Base-by-base conservation (phyloP, 2,888 invertebrate genomes). In the Folsomia candida region DNA sequence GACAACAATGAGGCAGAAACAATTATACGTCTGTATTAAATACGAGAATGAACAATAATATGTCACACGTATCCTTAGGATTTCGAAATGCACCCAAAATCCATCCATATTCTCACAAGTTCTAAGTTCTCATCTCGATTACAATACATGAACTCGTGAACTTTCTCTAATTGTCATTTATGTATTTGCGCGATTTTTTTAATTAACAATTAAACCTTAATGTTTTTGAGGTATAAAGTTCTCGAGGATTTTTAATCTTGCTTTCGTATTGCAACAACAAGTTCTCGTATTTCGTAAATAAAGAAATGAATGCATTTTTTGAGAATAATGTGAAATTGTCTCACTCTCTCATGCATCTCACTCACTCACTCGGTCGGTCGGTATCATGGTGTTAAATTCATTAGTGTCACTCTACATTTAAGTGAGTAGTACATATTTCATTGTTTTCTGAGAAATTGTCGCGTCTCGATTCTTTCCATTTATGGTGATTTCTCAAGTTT, bases 151-250 rank as follows among this genome's bases (percentile, higher is more conserved):
- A n/a, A n/a, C 37, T 37, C 37, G 37, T 54, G 20, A 54, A 54
- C 54, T 54, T 54, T 54, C 54, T 54, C 54, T 37, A 54, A 54
- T 54, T 54, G 54, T 54, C 54, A 54, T 54, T 22, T 22, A n/a
- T n/a, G n/a, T n/a, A n/a, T n/a, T n/a, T n/a, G 22, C 20, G 22
- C n/a, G 18, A 54, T 54, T 54, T 54, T 20, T n/a, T 54, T 54
- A 54, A 54, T 54, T 54, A 54, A 54, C 54, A 22, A 54, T 54
- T 20, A 54, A 6, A 20, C 11, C 6, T 20, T 54, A 54, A 54
- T 47, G n/a, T n/a, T n/a, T n/a, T n/a, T n/a, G n/a, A n/a, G n/a
- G n/a, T n/a, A n/a, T n/a, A n/a, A n/a, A n/a, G n/a, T n/a, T n/a
- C n/a, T n/a, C n/a, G n/a, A n/a, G n/a, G n/a, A n/a, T n/a, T n/a